phyloP scores from a whole-genome alignment of 2,797 vertebrate genomes.

The Odontamblyopus rebecca region DNA sequence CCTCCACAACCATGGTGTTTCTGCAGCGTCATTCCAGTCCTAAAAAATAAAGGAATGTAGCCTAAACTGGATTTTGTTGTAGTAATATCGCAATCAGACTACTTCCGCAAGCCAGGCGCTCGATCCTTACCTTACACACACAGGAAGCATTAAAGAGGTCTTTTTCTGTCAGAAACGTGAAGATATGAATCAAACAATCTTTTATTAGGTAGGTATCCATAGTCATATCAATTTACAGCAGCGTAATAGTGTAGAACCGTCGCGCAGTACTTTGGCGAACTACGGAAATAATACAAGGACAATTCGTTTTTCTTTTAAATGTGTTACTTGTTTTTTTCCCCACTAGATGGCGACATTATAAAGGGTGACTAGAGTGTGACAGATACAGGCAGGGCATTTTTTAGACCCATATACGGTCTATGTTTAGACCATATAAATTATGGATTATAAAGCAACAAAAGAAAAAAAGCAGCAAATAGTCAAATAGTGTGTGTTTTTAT shows the following conservation, averaged over 20 bases:
- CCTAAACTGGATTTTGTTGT: background rate
- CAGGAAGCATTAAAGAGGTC: conserved; percentile 72
- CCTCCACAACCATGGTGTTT: conserved; percentile 76
- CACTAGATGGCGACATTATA: conserved; percentile 72
- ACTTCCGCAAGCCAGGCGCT: conserved; percentile 55
- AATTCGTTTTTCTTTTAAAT: background rate
- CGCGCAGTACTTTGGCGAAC: background rate
- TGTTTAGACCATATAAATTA: background rate
- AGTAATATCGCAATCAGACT: too few species aligned
- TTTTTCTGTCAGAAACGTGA: conserved; percentile 69
- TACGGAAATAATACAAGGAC: conserved; percentile 56
- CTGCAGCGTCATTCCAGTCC: conserved; percentile 69
- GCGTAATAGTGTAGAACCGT: background rate
- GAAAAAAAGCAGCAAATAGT: background rate
- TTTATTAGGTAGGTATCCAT: conserved; percentile 60
- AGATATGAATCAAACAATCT: conserved; percentile 77
- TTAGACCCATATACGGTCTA: too few species aligned
- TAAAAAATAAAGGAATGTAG: conserved; percentile 25
- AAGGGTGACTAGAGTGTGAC: conserved; percentile 14
- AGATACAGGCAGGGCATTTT: background rate
- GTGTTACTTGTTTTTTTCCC: background rate
- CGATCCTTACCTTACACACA: conserved; percentile 76
- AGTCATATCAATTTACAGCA: rapidly evolving
- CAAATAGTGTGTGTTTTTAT: background rate
- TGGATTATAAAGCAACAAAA: background rate